Evolutionary conservation across 2,888 invertebrate species (phyloP).

Genomic region (Epistrophe grossulariae): DNA sequence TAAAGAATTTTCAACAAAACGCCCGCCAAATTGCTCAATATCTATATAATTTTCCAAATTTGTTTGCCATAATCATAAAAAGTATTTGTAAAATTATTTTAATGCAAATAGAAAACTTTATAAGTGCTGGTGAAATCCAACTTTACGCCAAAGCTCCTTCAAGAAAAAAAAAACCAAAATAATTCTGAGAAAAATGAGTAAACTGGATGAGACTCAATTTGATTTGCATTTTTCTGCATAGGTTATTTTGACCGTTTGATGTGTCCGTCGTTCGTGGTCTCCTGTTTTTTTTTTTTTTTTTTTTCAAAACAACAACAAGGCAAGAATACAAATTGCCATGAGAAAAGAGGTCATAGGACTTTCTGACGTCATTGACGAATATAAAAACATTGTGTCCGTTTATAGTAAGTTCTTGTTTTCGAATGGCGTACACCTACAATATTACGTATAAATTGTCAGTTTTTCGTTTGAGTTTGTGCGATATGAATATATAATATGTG

Average conservation of each 20-base stretch:
- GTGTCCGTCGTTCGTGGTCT: constrained; percentile 4
- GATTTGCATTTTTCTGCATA: constrained; percentile 55
- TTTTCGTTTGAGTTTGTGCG: background rate
- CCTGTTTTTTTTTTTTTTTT: background rate
- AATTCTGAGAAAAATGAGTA: constrained; percentile 32
- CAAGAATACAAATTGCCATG: background rate
- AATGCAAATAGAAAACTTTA: background rate
- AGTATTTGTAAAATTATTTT: too few relatives aligned
- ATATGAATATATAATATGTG: background rate
- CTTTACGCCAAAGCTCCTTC: background rate
- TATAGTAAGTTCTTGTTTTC: background rate
- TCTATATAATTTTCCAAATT: too few relatives aligned
- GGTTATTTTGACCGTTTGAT: constrained; percentile 1
- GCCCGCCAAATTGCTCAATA: too few relatives aligned
- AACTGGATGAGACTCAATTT: constrained; percentile 44
- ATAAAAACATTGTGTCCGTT: background rate
- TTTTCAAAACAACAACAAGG: constrained; percentile 9
- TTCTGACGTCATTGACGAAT: constrained; percentile 48
- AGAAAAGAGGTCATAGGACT: constrained; percentile 57
- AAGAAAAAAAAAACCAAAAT: constrained; percentile 1
- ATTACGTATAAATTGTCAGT: constrained; percentile 10
- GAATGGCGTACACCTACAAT: constrained; percentile 14
- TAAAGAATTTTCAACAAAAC: too few relatives aligned
- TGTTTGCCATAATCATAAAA: too few relatives aligned
- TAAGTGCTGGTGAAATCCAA: background rate